These are phyloP conservation scores for Pterostichus madidus DNA, from an alignment of 2,888 invertebrate genomes.

Conservation along the genomic window DNA sequence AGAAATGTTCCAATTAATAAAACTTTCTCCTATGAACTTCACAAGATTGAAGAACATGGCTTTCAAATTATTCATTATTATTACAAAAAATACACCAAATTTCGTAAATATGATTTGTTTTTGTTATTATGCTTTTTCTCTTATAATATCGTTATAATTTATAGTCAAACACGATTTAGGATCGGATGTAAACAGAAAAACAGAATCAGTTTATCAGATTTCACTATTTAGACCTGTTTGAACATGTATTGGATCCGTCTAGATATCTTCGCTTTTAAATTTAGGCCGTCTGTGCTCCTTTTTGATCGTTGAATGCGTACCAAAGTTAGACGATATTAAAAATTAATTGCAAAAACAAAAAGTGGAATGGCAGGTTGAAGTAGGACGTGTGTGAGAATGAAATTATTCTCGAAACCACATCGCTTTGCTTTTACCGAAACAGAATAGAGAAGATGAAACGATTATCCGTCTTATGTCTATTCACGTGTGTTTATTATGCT, in stretches of 20 bases:
- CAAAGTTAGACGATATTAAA: conserved; percentile 64
- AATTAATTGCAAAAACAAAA: conserved; percentile 65
- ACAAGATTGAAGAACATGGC: not conserved
- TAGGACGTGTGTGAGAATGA: conserved; percentile 61
- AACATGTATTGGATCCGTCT: conserved; percentile 51
- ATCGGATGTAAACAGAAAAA: conserved; percentile 34
- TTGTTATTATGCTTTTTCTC: conserved; percentile 14
- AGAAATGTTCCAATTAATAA: conserved; percentile 40
- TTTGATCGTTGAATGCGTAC: conserved; percentile 30
- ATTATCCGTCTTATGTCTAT: conserved; percentile 41
- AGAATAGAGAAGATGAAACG: conserved; percentile 27
- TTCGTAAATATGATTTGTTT: too few species aligned
- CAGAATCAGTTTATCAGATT: conserved; percentile 55
- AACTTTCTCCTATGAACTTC: conserved; percentile 40
- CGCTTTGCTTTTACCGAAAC: conserved; percentile 29
- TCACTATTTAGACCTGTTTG: conserved; percentile 63
- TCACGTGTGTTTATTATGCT: conserved; percentile 46
- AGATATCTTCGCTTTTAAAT: conserved; percentile 61
- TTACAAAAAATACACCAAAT: too few species aligned
- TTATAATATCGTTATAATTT: conserved; percentile 1
- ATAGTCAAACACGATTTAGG: conserved; percentile 1
- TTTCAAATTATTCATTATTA: too few species aligned
- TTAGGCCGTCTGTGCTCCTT: conserved; percentile 58
- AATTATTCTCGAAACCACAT: conserved; percentile 42
- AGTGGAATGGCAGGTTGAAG: conserved; percentile 66